Base-by-base conservation (phyloP, 2,113 vertebrate genomes). In the Lasiurus borealis region DNA sequence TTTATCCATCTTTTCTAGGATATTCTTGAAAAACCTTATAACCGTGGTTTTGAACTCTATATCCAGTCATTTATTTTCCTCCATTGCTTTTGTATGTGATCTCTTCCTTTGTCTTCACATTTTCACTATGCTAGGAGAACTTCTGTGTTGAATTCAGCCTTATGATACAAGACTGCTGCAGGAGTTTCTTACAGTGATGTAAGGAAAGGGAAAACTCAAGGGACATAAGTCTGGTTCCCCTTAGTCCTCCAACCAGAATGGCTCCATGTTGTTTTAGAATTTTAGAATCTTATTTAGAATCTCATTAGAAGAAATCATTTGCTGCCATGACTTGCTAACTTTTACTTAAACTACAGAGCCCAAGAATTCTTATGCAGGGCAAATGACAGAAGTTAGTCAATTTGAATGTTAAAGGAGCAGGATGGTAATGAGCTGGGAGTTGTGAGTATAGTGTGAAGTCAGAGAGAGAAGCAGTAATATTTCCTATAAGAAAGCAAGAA, bases 281-380 rank as follows among this genome's bases (percentile, higher is more conserved):
- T 91, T 90, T 75, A 66, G 27, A 81, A 71, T 77, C 88, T 94
- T 31, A 34, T 84, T 77, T 73, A 66, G 36, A 81, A 80, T 82
- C 88, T 94, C 34, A 34, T 84, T 78, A 73, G 14, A 92, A 71
- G 77, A 90, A 84, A 91, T 18, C 52, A 19, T 71, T 15, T 91
- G 40, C 50, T 78, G 78, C 21, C 59, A 36, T 44, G 8, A 25
- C 80, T 83, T 19, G 48, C 19, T 36, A 78, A 81, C 11, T 82
- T 66, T 88, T 83, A 40, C 66, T 89, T 91, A 87, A 84, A 59
- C 19, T 59, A 1, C 23, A 29, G 54, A 89, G 52, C 71, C 94
- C 29, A 86, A 57, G 54, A 76, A 93, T 52, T 78, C 8, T 85
- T 80, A 8, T 0, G 4, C 50, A 91, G 44, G 21, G 15, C 10